Evolutionary conservation across 2,113 vertebrate species (phyloP).

Genomic region (Seriola quinqueradiata): DNA sequence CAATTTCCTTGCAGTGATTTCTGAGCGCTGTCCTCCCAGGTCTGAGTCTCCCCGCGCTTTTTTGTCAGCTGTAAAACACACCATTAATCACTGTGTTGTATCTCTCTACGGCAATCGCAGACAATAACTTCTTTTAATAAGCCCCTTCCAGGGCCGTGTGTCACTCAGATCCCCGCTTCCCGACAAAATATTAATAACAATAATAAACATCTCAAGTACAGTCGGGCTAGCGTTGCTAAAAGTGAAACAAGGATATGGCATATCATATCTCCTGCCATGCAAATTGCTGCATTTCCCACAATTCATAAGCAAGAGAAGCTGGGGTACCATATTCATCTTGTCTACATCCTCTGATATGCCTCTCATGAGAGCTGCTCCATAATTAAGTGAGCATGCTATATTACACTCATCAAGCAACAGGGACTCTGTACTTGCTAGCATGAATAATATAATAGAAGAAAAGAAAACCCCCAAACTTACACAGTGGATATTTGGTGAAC

Average conservation of each 20-base stretch:
- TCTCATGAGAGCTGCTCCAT: conserved; percentile 71
- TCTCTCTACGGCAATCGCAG: conserved; percentile 64
- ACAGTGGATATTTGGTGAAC: conserved; percentile 55
- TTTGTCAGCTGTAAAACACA: conserved; percentile 76
- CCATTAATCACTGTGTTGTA: conserved; percentile 77
- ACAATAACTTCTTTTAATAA: conserved; percentile 83
- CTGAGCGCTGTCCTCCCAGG: conserved; percentile 58
- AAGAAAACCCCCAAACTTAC: conserved; percentile 48
- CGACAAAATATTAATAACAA: conserved; percentile 81
- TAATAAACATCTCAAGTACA: conserved; percentile 71
- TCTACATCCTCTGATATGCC: conserved; percentile 65
- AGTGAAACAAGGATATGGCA: conserved; percentile 41
- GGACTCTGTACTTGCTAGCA: conserved; percentile 56
- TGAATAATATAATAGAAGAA: conserved; percentile 72
- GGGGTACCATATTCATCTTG: conserved; percentile 66
- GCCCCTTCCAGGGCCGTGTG: conserved; percentile 66
- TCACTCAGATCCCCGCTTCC: conserved; percentile 73
- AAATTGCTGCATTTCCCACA: conserved; percentile 66
- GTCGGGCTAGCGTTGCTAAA: conserved; percentile 41
- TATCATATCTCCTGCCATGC: conserved; percentile 62
- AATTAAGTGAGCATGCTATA: conserved; percentile 75
- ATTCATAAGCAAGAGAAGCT: conserved; percentile 59
- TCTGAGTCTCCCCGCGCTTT: conserved; percentile 50
- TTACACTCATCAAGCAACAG: conserved; percentile 70
- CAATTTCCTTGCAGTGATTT: conserved; percentile 61